A percentile compares a stretch with the other conserved stretches of the same genome.
Evolutionary conservation across 2,888 invertebrate species (phyloP).

Genomic region (Terebella lapidaria): DNA sequence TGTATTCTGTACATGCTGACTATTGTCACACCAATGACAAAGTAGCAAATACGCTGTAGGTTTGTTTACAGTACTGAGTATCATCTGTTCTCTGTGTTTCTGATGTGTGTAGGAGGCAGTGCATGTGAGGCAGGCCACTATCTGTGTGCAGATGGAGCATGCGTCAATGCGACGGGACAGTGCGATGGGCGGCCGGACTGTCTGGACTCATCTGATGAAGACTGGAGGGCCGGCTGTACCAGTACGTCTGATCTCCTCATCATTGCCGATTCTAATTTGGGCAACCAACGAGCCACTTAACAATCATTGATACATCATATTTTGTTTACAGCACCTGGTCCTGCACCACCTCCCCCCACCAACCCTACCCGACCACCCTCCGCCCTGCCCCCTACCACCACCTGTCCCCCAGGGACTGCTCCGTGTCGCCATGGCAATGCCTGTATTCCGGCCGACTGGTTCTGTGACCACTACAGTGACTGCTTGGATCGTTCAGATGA

Average conservation of each 20-base stretch:
- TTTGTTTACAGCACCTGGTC: too few relatives aligned
- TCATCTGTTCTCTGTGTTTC: too few relatives aligned
- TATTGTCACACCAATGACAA: neutral
- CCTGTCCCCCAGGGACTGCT: neutral
- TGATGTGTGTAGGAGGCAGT: too few relatives aligned
- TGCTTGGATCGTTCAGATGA: neutral
- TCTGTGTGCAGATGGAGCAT: conserved; percentile 21
- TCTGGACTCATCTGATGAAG: conserved; percentile 22
- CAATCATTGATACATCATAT: too few relatives aligned
- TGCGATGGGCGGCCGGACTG: conserved; percentile 23
- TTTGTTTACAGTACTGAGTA: too few relatives aligned
- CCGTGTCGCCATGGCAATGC: neutral
- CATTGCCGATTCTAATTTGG: neutral
- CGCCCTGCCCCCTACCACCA: neutral
- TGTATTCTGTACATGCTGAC: neutral
- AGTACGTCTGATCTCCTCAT: neutral
- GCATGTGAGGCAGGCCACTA: conserved; percentile 19
- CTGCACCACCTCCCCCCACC: neutral
- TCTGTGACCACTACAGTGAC: neutral
- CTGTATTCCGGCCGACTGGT: neutral
- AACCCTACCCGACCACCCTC: neutral
- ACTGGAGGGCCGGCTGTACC: conserved; percentile 16
- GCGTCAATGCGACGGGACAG: conserved; percentile 20
- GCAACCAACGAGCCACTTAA: too few relatives aligned
- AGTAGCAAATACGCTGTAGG: too few relatives aligned